Base-by-base conservation (phyloP, 2,113 vertebrate genomes). In the Lepidothrix coronata region DNA sequence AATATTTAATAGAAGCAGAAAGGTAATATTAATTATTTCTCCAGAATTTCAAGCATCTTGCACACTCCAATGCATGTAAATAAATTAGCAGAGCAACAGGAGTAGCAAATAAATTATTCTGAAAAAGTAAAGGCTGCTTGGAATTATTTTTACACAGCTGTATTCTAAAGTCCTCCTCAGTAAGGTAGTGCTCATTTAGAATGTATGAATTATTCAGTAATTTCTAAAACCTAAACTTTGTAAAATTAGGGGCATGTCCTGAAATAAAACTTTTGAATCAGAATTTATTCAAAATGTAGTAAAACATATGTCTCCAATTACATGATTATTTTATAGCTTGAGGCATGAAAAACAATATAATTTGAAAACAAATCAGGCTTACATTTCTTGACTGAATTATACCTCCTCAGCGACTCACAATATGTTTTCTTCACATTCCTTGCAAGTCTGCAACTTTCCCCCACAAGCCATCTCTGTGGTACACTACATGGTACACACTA, bases 161-260 rank as follows among this genome's bases (percentile, higher is more conserved):
- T 76, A 79, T 85, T 91, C 68, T 82, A 67, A 95, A 91, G 78
- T 77, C 37, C 91, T 66, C 49, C 41, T 74, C 58, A 88, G 39
- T 82, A 88, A 95, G 48, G 46, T 89, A 95, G 57, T 44, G 41
- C 77, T 96, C 72, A 90, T 94, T 95, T 90, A 95, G 93, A 95
- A 95, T 48, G 21, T 75, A 95, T 96, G 95, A 97, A 96, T 96
- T 96, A 96, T 96, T 96, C 95, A 96, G 82, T 78, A 88, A 94
- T 67, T 79, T 87, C 88, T 83, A 77, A 96, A 93, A 90, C 39
- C 24, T 48, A 30, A 96, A 92, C 67, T 96, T 94, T 74, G 35
- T 65, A 48, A 94, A 96, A 95, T 89, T 31, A 77, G 51, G 30
- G 15, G 35, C 83, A 88, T 91, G 67, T 95, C 63, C 83, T 85